Evolutionary conservation across 2,888 invertebrate species (phyloP).

Genomic region (Mythimna pallens): DNA sequence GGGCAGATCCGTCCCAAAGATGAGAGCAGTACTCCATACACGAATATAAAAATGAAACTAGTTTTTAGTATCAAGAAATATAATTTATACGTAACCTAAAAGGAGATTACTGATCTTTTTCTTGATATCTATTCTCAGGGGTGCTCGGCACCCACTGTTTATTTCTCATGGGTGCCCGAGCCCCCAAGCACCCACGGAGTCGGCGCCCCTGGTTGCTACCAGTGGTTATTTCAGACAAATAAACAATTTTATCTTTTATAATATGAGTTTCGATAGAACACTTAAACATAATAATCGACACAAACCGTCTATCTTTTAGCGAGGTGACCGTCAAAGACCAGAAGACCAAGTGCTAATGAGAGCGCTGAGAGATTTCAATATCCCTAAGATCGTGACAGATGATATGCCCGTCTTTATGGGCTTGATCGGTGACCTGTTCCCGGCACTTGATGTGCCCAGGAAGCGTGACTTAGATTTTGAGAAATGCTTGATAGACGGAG

Average conservation of each 20-base stretch:
- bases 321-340: constrained; percentile 93
- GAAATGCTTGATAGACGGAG: constrained; percentile 93
- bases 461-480: constrained; percentile 97
- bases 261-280: background rate
- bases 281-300: background rate
- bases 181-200: too few species aligned
- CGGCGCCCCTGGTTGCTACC: too few species aligned
- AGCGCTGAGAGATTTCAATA: constrained; percentile 97
- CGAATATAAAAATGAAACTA: too few species aligned
- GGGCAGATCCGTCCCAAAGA: too few species aligned
- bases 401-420: constrained; percentile 98
- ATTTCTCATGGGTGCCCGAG: too few species aligned
- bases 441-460: constrained; percentile 97
- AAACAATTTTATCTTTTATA: background rate
- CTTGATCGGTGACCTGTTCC: constrained; percentile 97
- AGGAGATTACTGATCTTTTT: too few species aligned
- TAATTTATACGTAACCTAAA: too few species aligned
- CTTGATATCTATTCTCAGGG: too few species aligned
- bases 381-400: constrained; percentile 98
- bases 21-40: too few species aligned
- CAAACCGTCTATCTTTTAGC: constrained; percentile 74
- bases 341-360: constrained; percentile 99
- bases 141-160: too few species aligned
- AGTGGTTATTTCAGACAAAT: background rate
- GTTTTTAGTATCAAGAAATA: too few species aligned